A percentile compares a stretch with the other conserved stretches of the same genome.
phyloP scores from a whole-genome alignment of 2,888 invertebrate genomes.

The Lepas anatifera region DNA sequence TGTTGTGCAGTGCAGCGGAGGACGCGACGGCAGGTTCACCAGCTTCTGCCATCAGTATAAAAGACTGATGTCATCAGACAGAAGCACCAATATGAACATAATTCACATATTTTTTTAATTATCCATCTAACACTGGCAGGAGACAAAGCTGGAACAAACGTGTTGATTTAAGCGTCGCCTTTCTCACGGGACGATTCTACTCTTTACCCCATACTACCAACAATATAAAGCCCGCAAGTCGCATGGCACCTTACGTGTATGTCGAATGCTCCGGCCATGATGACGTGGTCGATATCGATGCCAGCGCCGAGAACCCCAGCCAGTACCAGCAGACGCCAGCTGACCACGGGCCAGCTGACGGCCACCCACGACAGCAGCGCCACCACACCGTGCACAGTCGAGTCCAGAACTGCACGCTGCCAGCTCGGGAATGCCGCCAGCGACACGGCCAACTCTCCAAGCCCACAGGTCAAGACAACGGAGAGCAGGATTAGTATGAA shows the following conservation, averaged over 20 bases:
- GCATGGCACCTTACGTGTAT: not conserved
- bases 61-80: too few relatives aligned
- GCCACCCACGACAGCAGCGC: constrained; percentile 1
- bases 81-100: too few relatives aligned
- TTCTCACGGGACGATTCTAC: too few relatives aligned
- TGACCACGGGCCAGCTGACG: not conserved
- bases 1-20: not conserved
- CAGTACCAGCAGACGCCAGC: not conserved
- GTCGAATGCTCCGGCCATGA: constrained; percentile 4
- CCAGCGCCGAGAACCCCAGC: not conserved
- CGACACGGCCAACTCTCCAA: not conserved
- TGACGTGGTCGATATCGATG: constrained; percentile 15
- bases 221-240: too few relatives aligned
- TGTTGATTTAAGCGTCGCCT: too few relatives aligned
- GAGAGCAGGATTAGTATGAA: too few relatives aligned
- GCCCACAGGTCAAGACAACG: not conserved
- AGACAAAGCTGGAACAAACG: too few relatives aligned
- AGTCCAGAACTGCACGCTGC: not conserved
- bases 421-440: not conserved
- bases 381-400: not conserved
- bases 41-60: too few relatives aligned
- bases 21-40: not conserved
- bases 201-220: too few relatives aligned
- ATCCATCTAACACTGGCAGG: too few relatives aligned
- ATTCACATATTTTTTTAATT: too few relatives aligned